Percentiles rank a stretch among this genome's conserved stretches.
These are phyloP conservation scores for Oxystoma pomonae DNA, from an alignment of 2,888 invertebrate species.

Conservation along the genomic window DNA sequence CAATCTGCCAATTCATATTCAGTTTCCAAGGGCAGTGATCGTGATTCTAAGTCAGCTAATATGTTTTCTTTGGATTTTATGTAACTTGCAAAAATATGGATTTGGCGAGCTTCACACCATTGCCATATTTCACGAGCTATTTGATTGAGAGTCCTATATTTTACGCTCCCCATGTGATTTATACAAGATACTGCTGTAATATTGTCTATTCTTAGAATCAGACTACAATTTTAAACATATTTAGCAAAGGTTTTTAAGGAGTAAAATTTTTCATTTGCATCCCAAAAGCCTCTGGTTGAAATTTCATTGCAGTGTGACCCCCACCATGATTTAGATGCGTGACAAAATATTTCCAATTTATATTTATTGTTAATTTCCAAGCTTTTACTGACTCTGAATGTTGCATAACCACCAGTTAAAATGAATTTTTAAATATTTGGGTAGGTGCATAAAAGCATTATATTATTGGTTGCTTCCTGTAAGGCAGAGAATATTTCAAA, in stretches of 20 bases:
- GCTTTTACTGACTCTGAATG: no score
- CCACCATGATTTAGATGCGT: conserved; percentile 23
- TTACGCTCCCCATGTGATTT: conserved; percentile 18
- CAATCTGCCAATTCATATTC: conserved; percentile 11
- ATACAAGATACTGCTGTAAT: neutral
- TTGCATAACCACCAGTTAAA: no score
- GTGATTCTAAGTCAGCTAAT: conserved; percentile 28
- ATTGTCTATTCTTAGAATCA: conserved; percentile 22
- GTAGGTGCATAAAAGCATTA: no score
- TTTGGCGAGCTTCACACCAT: conserved; percentile 18
- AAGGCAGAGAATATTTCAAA: no score
- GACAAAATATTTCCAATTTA: conserved; percentile 20
- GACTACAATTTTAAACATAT: conserved; percentile 8
- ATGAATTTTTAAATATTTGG: no score
- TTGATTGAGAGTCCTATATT: conserved; percentile 10
- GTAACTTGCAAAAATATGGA: conserved; percentile 31
- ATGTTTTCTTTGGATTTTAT: conserved; percentile 34
- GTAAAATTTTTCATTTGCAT: conserved; percentile 13
- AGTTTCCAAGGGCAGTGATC: conserved; percentile 17
- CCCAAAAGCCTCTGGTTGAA: conserved; percentile 20
- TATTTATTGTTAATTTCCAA: no score
- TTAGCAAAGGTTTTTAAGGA: conserved; percentile 22
- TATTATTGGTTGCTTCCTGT: no score
- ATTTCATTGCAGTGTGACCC: conserved; percentile 19
- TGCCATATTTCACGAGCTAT: conserved; percentile 16